Evolutionary conservation across 2,888 invertebrate species (phyloP).

Genomic region (Habrosyne pyritoides): DNA sequence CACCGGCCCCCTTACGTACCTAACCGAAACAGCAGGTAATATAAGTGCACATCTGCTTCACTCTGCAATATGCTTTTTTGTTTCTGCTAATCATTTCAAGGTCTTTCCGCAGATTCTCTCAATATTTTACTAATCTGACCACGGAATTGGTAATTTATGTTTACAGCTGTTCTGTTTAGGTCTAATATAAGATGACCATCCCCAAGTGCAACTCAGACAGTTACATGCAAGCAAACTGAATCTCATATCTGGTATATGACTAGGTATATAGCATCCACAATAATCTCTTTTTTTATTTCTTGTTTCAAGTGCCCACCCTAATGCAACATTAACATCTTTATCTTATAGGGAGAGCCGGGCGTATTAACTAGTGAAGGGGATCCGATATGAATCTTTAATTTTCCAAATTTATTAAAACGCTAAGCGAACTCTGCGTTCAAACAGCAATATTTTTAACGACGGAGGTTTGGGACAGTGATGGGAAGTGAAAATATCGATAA

Average conservation of each 20-base stretch:
- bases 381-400: conserved; percentile 83
- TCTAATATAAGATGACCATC: no score
- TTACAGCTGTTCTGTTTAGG: no score
- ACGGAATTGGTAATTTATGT: no score
- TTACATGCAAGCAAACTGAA: no score
- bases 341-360: conserved; percentile 41
- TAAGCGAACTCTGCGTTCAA: conserved; percentile 80
- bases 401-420: conserved; percentile 83
- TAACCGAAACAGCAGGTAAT: no score
- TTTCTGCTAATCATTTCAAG: no score
- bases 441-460: conserved; percentile 82
- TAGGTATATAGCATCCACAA: not conserved
- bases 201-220: no score
- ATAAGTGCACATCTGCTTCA: no score
- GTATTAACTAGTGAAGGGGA: conserved; percentile 68
- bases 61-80: no score
- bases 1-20: no score
- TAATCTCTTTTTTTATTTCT: not conserved
- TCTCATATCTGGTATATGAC: not conserved
- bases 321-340: conserved; percentile 36
- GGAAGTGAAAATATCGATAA: conserved; percentile 33
- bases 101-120: no score
- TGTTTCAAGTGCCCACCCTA: conserved; percentile 11
- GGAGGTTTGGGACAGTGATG: conserved; percentile 67
- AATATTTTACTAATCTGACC: no score